Evolutionary conservation across 2,888 invertebrate genomes (phyloP), one percentile per base, ranked within the genome.

Genomic region (Lissonota sp.): DNA sequence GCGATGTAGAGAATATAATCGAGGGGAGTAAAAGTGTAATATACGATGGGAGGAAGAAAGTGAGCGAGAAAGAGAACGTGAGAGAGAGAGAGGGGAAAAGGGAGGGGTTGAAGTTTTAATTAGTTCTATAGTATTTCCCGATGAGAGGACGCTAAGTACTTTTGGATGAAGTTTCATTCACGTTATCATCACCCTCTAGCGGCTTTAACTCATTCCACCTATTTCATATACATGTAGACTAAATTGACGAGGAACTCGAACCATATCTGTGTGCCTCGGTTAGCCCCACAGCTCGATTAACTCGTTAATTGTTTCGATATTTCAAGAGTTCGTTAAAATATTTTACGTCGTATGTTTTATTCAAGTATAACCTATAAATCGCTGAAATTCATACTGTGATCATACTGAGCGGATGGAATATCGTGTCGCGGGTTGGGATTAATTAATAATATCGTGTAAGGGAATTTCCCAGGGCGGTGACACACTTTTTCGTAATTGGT

Each of bases 101-200:
- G 62, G 62, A 62, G 73, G 64, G 70, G 70, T 85, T 86, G 84
- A 87, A 87, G 87, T 87, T 87, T 87, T 87, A 87, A 87, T 87
- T 87, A 85, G 86, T 86, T 87, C 79, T 80, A 85, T 83, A 80
- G 81, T 80, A 83, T 84, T 63, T 82, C 71, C 83, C 67, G 80
- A 82, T 82, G 72, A 83, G 84, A 64, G 83, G 83, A 64, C 80
- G 81, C 80, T 79, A 82, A 87, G 86, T 86, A 85, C 86, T 86
- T 86, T 84, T 79, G 79, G 82, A 86, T 85, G 80, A 82, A 86
- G 83, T 88, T 87, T 82, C 84, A 79, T 83, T 81, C 74, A 60
- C 82, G 79, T 84, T 84, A 84, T 84, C 86, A 80, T 80, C 80
- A 63, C 80, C 80, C 71, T 80, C 80, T 67, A 80, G 80, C 76